phyloP scores from a whole-genome alignment of 2,113 vertebrate genomes.

The Parus major region DNA sequence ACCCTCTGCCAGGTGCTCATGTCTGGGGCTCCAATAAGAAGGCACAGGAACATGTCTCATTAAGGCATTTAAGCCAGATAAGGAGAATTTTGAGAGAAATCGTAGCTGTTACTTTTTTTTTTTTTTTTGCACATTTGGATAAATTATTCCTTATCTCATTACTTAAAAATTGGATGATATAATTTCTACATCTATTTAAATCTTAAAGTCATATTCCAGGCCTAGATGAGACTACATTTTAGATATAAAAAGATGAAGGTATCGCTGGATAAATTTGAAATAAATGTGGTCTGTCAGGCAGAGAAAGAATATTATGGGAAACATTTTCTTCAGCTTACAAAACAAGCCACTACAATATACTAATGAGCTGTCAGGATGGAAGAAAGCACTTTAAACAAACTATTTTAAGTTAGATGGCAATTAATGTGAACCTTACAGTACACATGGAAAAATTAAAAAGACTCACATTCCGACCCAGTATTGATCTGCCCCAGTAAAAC shows the following conservation, averaged over 20 bases:
- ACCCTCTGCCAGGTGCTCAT: not conserved
- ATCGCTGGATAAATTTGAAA: not conserved
- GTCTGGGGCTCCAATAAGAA: not conserved
- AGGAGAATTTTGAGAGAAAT: not conserved
- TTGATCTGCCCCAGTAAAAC: not conserved
- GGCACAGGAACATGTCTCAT: not conserved
- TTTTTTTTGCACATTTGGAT: not conserved
- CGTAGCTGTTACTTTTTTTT: not conserved
- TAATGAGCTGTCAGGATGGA: not conserved
- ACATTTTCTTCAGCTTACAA: not conserved
- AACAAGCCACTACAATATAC: not conserved
- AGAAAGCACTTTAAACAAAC: not conserved
- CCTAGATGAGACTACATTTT: not conserved
- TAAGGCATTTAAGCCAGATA: not conserved
- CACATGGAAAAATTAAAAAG: not conserved
- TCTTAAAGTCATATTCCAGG: not conserved
- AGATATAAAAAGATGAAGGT: not conserved
- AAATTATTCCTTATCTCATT: not conserved
- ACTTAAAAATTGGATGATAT: not conserved
- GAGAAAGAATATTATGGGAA: not conserved
- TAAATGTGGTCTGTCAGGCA: not conserved
- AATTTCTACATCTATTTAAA: not conserved
- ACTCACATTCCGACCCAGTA: not conserved
- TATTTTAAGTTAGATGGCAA: not conserved
- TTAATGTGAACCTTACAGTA: not conserved